Conservation (phyloP, 2,113 vertebrate species). For the Cathartes aura region DNA sequence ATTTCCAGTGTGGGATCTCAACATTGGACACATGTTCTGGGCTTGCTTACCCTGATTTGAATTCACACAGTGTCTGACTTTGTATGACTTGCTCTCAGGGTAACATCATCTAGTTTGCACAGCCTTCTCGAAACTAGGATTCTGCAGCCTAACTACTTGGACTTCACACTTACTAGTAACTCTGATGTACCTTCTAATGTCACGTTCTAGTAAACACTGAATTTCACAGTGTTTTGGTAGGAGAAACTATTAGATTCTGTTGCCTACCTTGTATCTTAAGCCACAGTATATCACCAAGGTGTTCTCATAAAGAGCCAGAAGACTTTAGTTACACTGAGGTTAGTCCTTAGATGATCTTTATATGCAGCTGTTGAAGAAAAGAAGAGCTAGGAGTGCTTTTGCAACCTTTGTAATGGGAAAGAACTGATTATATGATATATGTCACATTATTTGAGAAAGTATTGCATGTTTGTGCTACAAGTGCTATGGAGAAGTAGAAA, state of each 20-base stretch:
- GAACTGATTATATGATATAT: neutral
- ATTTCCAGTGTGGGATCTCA: neutral
- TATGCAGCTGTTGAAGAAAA: neutral
- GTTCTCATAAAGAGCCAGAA: neutral
- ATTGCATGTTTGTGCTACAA: neutral
- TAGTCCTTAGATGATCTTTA: neutral
- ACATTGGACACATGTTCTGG: neutral
- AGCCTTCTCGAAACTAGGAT: neutral
- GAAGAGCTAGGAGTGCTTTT: neutral
- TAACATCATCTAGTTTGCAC: neutral
- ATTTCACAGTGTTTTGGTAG: neutral
- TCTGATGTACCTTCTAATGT: neutral
- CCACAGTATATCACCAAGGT: neutral
- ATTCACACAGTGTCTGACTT: neutral
- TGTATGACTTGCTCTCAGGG: neutral
- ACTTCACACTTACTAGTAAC: neutral
- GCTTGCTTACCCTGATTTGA: neutral
- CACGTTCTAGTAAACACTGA: neutral
- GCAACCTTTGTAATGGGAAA: neutral
- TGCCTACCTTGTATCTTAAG: neutral
- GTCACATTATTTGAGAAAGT: neutral
- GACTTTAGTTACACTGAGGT: neutral
- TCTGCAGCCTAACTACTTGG: neutral
- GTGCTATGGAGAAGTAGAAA: neutral
- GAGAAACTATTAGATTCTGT: neutral